These are phyloP conservation scores for Rhynchophorus ferrugineus DNA, from an alignment of 1,140 invertebrate genomes.

Conservation along the genomic window DNA sequence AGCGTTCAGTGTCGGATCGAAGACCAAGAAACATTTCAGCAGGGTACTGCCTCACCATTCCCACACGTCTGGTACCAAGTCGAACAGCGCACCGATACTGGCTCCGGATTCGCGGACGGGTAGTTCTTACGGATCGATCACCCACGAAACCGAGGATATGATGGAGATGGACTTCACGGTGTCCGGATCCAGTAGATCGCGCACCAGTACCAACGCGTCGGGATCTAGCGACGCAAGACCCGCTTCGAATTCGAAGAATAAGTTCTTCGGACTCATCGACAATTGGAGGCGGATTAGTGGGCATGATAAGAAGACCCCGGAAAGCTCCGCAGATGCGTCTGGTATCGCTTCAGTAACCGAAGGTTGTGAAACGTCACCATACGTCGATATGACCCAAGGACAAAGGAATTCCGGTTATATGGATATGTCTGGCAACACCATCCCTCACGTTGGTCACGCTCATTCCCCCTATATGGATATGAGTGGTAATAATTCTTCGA, in stretches of 20 bases:
- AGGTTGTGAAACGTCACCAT: constrained; percentile 8
- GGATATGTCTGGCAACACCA: constrained; percentile 3
- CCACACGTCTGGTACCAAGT: constrained; percentile 42
- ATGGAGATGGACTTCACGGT: constrained; percentile 73
- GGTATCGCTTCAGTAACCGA: constrained; percentile 29
- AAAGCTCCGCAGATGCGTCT: constrained; percentile 53
- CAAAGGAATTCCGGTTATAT: neutral
- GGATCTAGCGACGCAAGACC: constrained; percentile 18
- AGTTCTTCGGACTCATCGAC: constrained; percentile 20
- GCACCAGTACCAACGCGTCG: constrained; percentile 33
- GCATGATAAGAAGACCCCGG: constrained; percentile 15
- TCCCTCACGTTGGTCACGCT: constrained; percentile 15
- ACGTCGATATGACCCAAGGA: constrained; percentile 26
- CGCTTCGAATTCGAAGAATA: constrained; percentile 5
- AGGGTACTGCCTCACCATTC: constrained; percentile 36
- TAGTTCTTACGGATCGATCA: constrained; percentile 54
- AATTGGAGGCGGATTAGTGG: neutral
- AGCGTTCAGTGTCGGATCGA: constrained; percentile 64
- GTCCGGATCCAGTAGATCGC: constrained; percentile 19
- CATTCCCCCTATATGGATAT: constrained; percentile 16
- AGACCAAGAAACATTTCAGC: constrained; percentile 42
- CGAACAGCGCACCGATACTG: constrained; percentile 52
- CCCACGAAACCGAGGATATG: constrained; percentile 64
- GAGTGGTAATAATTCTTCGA: neutral
- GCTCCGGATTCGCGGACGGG: constrained; percentile 40